Evolutionary conservation across 2,113 vertebrate genomes (phyloP), one percentile per base, ranked within the genome.

Genomic region (Apteryx mantelli): DNA sequence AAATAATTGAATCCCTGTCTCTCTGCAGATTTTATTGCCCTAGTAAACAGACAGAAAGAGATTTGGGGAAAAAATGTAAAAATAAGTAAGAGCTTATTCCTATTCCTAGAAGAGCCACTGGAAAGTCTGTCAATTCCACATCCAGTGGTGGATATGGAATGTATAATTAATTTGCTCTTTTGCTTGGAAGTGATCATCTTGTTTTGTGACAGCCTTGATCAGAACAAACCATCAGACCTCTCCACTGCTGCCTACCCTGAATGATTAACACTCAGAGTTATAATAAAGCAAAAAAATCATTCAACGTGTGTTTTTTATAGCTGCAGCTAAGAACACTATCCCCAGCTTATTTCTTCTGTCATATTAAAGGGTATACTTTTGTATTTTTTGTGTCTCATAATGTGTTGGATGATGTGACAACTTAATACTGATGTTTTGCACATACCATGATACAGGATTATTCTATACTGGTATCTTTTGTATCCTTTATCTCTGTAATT

Each of bases 161-260:
- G 78, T 56, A 65, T 94, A 95, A 93, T 92, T 87, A 89, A 89
- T 91, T 85, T 85, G 22, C 25, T 82, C 16, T 76, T 78, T 89
- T 84, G 9, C 26, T 91, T 88, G 73, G 65, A 92, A 81, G 42
- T 46, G 3, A 71, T 83, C n/a, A 44, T 88, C 56, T 75, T 22
- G 87, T 95, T 89, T 58, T 86, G 40, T 91, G 78, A 66, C 63
- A 81, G 32, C 84, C 93, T 56, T 91, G 78, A 71, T 89, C 18
- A 24, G 79, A 81, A 75, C 74, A 91, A 95, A 63, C 64, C 46
- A 74, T 89, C 75, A 74, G 55, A 70, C 44, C 79, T 79, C 68
- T 86, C 82, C 63, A 82, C 8, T 40, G 86, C 38, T 28, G 91
- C 82, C 84, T 96, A 55, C 81, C 88, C 64, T n/a, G 75, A 86